Conservation (phyloP, 1,140 invertebrate species). For the Cotesia vestalis region DNA sequence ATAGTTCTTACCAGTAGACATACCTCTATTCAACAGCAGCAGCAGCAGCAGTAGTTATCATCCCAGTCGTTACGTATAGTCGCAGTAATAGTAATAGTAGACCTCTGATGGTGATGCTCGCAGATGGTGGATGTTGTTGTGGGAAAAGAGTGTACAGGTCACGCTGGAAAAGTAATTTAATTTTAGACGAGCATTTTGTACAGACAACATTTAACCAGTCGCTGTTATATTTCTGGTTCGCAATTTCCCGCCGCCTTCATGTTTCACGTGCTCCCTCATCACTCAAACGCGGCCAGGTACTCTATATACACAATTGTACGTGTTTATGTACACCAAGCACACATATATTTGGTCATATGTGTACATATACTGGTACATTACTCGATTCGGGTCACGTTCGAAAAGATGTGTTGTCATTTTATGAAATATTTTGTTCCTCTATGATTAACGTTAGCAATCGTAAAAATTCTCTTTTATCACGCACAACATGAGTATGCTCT, state of each 20-base stretch:
- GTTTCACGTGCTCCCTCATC: neutral
- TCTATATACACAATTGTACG: neutral
- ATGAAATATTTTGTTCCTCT: conserved; percentile 29
- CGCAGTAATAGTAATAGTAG: too few species aligned
- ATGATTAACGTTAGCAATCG: conserved; percentile 20
- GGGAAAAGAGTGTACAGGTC: too few species aligned
- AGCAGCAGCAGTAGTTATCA: too few species aligned
- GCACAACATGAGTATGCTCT: too few species aligned
- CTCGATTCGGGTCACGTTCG: neutral
- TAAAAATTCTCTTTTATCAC: conserved; percentile 16
- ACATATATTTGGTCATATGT: conserved; percentile 10
- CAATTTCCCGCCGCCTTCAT: conserved; percentile 34
- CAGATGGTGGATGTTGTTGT: too few species aligned
- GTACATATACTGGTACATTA: neutral
- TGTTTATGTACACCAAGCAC: too few species aligned
- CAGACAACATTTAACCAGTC: conserved; percentile 33
- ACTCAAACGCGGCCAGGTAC: neutral
- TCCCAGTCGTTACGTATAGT: too few species aligned
- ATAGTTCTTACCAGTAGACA: too few species aligned
- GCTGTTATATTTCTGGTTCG: conserved; percentile 28
- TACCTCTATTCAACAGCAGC: too few species aligned
- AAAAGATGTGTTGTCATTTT: conserved; percentile 26
- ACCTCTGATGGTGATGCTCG: too few species aligned
- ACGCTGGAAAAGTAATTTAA: conserved; percentile 31
- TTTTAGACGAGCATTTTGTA: conserved; percentile 18